A percentile compares a stretch with the other conserved stretches of the same genome.
Conservation (phyloP, 2,888 invertebrate species). For the Caenorhabditis sinica region DNA sequence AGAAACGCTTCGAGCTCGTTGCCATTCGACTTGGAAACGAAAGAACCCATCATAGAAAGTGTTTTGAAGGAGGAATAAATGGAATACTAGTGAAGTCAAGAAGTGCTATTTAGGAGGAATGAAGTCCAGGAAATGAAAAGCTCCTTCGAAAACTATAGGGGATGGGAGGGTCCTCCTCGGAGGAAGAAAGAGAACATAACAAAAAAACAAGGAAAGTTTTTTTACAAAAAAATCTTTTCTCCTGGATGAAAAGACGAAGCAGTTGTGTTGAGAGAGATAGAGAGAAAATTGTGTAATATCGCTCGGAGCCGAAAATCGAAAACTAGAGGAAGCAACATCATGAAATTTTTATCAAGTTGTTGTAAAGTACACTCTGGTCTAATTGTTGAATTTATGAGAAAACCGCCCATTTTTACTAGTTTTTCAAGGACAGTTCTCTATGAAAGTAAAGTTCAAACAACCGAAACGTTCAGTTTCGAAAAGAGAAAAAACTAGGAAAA, state of each 20-base stretch:
- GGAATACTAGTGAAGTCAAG: too few species aligned
- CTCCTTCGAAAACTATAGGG: constrained; percentile 1
- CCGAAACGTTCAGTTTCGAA: constrained; percentile 8
- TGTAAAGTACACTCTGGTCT: constrained; percentile 22
- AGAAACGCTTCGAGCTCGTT: constrained; percentile 46
- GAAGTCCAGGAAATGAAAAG: constrained; percentile 20
- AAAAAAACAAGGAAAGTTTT: constrained; percentile 42
- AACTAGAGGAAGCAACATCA: constrained; percentile 26
- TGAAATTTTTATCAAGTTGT: constrained; percentile 26
- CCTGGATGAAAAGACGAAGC: neutral
- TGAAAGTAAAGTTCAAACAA: constrained; percentile 4
- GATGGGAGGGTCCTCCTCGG: constrained; percentile 3
- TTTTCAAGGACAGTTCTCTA: neutral
- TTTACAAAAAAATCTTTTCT: constrained; percentile 36
- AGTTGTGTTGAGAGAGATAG: constrained; percentile 42
- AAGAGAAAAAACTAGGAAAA: neutral
- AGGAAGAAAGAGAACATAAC: constrained; percentile 46
- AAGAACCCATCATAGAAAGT: constrained; percentile 46
- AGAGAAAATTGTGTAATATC: constrained; percentile 50
- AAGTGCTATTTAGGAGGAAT: neutral
- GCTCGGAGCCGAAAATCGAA: constrained; percentile 20
- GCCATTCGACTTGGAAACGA: constrained; percentile 39
- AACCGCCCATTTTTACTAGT: neutral
- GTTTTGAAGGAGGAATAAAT: too few species aligned
- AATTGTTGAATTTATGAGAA: neutral